Base-by-base conservation (phyloP, 1,140 invertebrate species). In the Thaumatotibia leucotreta region DNA sequence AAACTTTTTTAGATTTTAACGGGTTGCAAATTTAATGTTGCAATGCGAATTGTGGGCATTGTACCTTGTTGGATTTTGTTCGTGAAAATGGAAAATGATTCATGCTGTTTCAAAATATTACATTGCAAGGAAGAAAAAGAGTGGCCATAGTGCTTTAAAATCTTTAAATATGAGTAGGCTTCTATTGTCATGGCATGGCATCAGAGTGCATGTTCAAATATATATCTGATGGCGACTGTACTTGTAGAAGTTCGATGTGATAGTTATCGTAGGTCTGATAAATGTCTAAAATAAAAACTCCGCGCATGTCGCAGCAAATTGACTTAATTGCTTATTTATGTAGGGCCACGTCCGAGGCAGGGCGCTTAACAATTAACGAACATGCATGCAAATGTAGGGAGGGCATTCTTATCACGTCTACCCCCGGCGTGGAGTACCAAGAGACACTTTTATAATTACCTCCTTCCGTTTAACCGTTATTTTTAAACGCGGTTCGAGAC, bases 281-380 rank as follows among this genome's bases (percentile, higher is more conserved):
- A 81, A 77, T 76, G 69, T 62, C 67, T 67, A 61, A 79, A 79
- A 80, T 75, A 73, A 80, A 29, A 83, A 77, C 76, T 69, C 67
- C 64, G 64, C 66, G 71, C 67, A 65, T 74, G 77, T 69, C 72
- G 39, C 63, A 71, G 76, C 79, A 79, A 81, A 82, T 82, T 82
- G 75, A 75, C 69, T 80, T 79, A 82, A 84, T 82, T 80, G 73
- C 69, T 75, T 82, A 79, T 79, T 82, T 75, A 79, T 79, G 71
- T 72, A 66, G 27, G 22, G 11, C 33, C 32, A 23, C 50, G 22
- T 49, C 52, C 63, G 27, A 23, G 63, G 29, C 58, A 33, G n/a
- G 58, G 52, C 5, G 49, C 32, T 58, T 27, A 64, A 54, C 64
- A 65, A 65, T 69, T 65, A 65, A 67, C 20, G 17, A 58, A 58